A percentile compares a stretch with the other conserved stretches of the same genome.
phyloP scores from a whole-genome alignment of 1,140 invertebrate species.

The Drosophila chauvacae region DNA sequence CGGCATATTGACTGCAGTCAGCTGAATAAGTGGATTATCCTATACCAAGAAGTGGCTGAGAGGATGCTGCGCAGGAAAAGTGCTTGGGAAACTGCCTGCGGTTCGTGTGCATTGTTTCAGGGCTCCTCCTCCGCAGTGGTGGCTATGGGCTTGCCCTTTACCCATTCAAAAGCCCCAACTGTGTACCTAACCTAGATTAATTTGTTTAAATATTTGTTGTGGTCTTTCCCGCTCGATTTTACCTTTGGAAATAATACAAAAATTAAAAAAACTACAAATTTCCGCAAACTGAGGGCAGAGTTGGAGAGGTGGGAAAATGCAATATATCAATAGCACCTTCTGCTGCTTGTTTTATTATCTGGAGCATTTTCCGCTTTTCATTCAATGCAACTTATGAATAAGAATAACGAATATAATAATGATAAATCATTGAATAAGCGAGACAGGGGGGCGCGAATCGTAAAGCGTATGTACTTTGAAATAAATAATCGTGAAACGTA shows the following conservation, averaged over 20 bases:
- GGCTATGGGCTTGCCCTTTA: neutral
- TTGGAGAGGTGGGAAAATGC: slow-evolving; percentile 1
- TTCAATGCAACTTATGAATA: slow-evolving; percentile 37
- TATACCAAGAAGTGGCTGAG: neutral
- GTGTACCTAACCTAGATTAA: slow-evolving; percentile 14
- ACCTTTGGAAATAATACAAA: neutral
- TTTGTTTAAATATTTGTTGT: slow-evolving; percentile 7
- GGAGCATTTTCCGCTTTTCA: slow-evolving; percentile 19
- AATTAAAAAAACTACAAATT: neutral
- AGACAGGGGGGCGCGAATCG: neutral
- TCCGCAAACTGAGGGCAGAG: neutral
- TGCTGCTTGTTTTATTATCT: slow-evolving; percentile 22
- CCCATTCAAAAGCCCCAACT: too few relatives aligned
- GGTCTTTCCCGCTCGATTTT: neutral
- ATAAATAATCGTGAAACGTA: slow-evolving; percentile 41
- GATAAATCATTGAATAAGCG: slow-evolving; percentile 32
- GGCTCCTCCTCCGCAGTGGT: too few relatives aligned
- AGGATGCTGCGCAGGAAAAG: too few relatives aligned
- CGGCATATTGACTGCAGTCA: slow-evolving; percentile 55
- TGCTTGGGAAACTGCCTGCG: slow-evolving; percentile 23
- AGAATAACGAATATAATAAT: slow-evolving; percentile 41
- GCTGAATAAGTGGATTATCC: slow-evolving; percentile 58
- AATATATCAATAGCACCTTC: slow-evolving; percentile 17
- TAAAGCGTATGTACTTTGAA: slow-evolving; percentile 31
- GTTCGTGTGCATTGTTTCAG: slow-evolving; percentile 13